These are phyloP conservation scores for Papilio glaucus DNA, from an alignment of 1,140 invertebrate species.

Conservation along the genomic window DNA sequence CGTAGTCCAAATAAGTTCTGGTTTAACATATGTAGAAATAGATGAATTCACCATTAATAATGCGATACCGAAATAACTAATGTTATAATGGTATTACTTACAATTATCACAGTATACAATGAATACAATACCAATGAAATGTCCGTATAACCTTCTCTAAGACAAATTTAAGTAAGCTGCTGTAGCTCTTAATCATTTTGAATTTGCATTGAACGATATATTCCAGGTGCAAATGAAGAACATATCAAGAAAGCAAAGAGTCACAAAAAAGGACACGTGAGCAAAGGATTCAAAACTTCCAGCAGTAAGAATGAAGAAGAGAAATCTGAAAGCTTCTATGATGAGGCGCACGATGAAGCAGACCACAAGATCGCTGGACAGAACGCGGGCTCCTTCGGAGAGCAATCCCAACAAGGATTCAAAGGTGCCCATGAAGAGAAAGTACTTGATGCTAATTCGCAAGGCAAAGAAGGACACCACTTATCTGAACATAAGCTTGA, in stretches of 20 bases:
- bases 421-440: constrained; percentile 85
- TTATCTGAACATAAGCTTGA: constrained; percentile 81
- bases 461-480: constrained; percentile 84
- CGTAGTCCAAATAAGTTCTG: too few species aligned
- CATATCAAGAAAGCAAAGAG: constrained; percentile 83
- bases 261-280: constrained; percentile 87
- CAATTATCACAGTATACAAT: too few species aligned
- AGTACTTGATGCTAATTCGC: constrained; percentile 80
- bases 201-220: constrained; percentile 6
- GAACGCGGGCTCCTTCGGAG: constrained; percentile 82
- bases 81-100: too few species aligned
- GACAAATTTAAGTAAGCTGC: too few species aligned
- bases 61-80: too few species aligned
- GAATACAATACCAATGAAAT: too few species aligned
- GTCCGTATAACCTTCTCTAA: too few species aligned
- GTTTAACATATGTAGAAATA: too few species aligned
- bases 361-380: constrained; percentile 83
- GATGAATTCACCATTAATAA: too few species aligned
- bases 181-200: too few species aligned
- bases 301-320: constrained; percentile 88
- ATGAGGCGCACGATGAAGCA: constrained; percentile 86
- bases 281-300: constrained; percentile 86
- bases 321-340: constrained; percentile 87
- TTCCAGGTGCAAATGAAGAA: constrained; percentile 79
- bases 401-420: constrained; percentile 81